phyloP scores from a whole-genome alignment of 37 sponge, comb jelly and placozoan species.

The Halichondria panicea region DNA sequence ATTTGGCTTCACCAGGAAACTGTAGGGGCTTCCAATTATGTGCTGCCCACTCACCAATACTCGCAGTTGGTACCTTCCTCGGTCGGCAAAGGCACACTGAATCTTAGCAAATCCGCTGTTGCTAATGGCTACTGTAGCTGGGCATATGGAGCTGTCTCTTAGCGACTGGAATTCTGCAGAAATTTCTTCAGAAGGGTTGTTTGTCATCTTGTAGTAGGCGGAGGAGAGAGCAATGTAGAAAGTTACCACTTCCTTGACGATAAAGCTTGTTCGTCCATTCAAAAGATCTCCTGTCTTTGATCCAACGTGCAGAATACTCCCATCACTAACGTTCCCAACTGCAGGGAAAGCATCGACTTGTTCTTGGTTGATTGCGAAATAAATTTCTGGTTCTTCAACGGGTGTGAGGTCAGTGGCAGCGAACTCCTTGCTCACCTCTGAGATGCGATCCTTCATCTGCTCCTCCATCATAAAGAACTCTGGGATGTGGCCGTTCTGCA shows the following conservation, averaged over 20 bases:
- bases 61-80: conserved; percentile 37
- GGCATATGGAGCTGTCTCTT: conserved; percentile 48
- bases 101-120: conserved; percentile 62
- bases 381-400: conserved; percentile 50
- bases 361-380: conserved; percentile 19
- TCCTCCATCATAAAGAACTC: conserved; percentile 56
- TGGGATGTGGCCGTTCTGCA: conserved; percentile 12
- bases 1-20: conserved; percentile 43
- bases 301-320: conserved; percentile 34
- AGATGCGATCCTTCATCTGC: conserved; percentile 33
- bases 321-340: conserved; percentile 27
- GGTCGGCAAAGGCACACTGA: conserved; percentile 60
- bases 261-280: background rate
- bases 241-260: conserved; percentile 40
- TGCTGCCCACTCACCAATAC: conserved; percentile 26
- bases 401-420: conserved; percentile 29
- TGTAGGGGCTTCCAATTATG: conserved; percentile 46
- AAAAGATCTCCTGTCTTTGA: background rate
- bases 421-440: conserved; percentile 43
- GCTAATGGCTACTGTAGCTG: conserved; percentile 52
- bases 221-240: conserved; percentile 60
- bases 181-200: conserved; percentile 48
- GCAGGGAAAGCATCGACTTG: background rate
- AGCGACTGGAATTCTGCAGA: conserved; percentile 38
- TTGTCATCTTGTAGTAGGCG: conserved; percentile 45